These are phyloP conservation scores for Eumeta japonica DNA, from an alignment of 1,140 invertebrate genomes.

Conservation along the genomic window DNA sequence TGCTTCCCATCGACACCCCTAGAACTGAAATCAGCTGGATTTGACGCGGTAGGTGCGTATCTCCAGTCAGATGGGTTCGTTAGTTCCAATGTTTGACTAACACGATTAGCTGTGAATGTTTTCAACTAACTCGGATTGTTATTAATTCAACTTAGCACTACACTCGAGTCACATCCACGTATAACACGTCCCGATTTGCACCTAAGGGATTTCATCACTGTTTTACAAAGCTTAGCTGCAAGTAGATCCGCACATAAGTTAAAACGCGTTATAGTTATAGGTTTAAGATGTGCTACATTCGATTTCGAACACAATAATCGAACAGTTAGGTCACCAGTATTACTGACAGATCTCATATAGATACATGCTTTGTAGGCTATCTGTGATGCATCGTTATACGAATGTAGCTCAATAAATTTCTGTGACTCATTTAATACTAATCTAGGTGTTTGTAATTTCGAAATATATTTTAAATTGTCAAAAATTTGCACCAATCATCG, in stretches of 20 bases:
- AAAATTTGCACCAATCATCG: no score
- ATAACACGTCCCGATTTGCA: conserved; percentile 2
- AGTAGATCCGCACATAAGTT: conserved; percentile 14
- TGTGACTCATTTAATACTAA: neutral
- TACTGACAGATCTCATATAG: conserved; percentile 6
- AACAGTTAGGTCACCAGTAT: conserved; percentile 5
- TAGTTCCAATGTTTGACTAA: conserved; percentile 7
- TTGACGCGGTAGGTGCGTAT: conserved; percentile 5
- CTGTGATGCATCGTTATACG: conserved; percentile 9
- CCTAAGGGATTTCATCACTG: conserved; percentile 11
- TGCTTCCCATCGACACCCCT: conserved; percentile 3
- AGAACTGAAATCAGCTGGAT: conserved; percentile 11
- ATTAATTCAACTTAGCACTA: conserved; percentile 12
- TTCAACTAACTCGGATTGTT: conserved; percentile 6
- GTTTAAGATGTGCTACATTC: conserved; percentile 12
- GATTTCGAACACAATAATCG: conserved; percentile 14
- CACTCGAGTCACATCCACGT: conserved; percentile 17
- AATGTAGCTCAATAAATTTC: conserved; percentile 1
- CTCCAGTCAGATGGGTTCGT: conserved; percentile 4
- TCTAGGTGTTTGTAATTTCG: conserved; percentile 1
- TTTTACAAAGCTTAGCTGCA: no score
- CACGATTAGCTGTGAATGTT: no score
- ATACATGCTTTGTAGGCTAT: conserved; percentile 12
- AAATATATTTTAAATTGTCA: neutral
- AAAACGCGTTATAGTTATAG: conserved; percentile 11